Conservation (phyloP, 1,140 invertebrate genomes). For the Drosophila repletoides region DNA sequence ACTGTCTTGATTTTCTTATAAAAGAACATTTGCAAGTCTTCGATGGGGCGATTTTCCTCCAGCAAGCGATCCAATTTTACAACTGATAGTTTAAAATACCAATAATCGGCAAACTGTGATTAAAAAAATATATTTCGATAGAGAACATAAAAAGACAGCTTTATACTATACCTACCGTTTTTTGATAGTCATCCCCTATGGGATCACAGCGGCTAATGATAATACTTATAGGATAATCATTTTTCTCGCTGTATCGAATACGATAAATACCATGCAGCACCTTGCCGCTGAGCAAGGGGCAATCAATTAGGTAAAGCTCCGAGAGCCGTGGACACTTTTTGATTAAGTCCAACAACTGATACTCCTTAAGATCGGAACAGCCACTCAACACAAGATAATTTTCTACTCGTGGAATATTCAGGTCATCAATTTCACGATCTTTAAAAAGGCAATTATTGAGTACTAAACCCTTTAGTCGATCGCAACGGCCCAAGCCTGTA, state of each 20-base stretch:
- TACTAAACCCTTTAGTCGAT: slow-evolving; percentile 17
- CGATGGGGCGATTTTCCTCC: slow-evolving; percentile 29
- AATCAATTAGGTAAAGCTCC: slow-evolving; percentile 40
- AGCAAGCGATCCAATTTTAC: slow-evolving; percentile 34
- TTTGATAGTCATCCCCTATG: slow-evolving; percentile 18
- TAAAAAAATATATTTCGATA: background rate
- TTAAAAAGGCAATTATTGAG: slow-evolving; percentile 32
- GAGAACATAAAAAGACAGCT: background rate
- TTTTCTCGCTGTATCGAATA: slow-evolving; percentile 7
- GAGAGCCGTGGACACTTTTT: slow-evolving; percentile 10
- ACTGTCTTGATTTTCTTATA: slow-evolving; percentile 6
- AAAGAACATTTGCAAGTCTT: slow-evolving; percentile 46
- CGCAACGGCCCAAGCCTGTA: background rate
- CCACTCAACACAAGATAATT: slow-evolving; percentile 30
- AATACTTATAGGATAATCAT: slow-evolving; percentile 29
- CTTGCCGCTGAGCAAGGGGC: slow-evolving; percentile 27
- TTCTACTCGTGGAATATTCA: slow-evolving; percentile 25
- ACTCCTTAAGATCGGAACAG: slow-evolving; percentile 39
- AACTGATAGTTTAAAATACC: slow-evolving; percentile 23
- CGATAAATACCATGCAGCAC: slow-evolving; percentile 35
- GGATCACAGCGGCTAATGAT: slow-evolving; percentile 20
- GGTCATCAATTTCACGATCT: slow-evolving; percentile 12
- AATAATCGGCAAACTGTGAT: slow-evolving; percentile 26
- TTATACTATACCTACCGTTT: slow-evolving; percentile 19
- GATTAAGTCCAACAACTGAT: slow-evolving; percentile 32